These are phyloP conservation scores for Columba livia DNA, from an alignment of 2,113 vertebrate species.

Conservation along the genomic window DNA sequence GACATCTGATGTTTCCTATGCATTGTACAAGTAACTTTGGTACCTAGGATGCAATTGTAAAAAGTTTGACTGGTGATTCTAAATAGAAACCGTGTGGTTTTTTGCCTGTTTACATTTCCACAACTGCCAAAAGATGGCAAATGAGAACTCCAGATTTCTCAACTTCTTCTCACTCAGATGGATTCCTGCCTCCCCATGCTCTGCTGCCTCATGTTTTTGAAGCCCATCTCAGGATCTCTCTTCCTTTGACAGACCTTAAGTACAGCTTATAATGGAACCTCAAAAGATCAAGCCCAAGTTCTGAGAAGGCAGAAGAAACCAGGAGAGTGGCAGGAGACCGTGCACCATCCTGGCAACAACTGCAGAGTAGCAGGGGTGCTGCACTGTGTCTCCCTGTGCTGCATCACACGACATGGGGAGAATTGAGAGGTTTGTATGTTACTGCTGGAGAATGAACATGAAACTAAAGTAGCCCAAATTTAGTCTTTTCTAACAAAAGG, in stretches of 20 bases:
- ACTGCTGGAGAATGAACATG: neutral
- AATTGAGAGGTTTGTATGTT: neutral
- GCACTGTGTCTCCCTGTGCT: fast-evolving
- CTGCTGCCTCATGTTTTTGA: neutral
- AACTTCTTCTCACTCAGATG: neutral
- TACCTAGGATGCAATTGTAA: neutral
- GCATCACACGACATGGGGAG: too few relatives aligned
- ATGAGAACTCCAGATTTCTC: neutral
- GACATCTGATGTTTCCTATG: neutral
- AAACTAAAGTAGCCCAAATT: neutral
- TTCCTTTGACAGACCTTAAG: neutral
- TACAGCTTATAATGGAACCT: neutral
- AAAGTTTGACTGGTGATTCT: neutral
- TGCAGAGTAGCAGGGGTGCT: neutral
- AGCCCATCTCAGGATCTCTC: neutral
- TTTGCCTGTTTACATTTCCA: neutral
- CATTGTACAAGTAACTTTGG: neutral
- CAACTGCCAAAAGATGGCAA: neutral
- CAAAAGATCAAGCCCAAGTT: neutral
- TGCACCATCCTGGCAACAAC: neutral
- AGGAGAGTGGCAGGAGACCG: neutral
- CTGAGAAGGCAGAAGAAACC: neutral
- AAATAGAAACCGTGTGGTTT: neutral
- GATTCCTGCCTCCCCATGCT: neutral
- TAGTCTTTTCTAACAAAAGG: neutral